phyloP scores from a whole-genome alignment of 2,888 invertebrate species.

The Ophion costatus region DNA sequence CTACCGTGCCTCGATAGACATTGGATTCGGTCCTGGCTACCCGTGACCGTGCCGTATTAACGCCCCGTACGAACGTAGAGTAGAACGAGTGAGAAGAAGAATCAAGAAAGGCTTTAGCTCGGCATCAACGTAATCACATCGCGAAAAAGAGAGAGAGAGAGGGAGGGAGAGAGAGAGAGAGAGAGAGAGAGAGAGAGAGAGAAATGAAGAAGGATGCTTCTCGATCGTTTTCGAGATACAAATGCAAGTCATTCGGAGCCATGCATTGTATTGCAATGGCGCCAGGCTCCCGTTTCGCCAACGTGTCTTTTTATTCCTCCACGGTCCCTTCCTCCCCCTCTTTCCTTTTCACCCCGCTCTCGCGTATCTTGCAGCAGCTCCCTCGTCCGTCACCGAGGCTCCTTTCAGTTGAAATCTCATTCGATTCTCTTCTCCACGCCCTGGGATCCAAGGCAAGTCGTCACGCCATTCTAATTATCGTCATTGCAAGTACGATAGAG shows the following conservation, averaged over 20 bases:
- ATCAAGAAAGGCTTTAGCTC: conserved; percentile 32
- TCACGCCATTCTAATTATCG: conserved; percentile 48
- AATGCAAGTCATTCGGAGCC: conserved; percentile 80
- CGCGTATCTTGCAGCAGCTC: conserved; percentile 17
- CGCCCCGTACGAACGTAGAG: conserved; percentile 23
- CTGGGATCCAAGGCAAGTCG: conserved; percentile 16
- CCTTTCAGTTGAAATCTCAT: conserved; percentile 39
- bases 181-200: conserved; percentile 31
- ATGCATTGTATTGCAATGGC: conserved; percentile 80
- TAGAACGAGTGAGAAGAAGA: conserved; percentile 10
- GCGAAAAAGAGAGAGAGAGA: conserved; percentile 38
- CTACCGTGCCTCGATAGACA: conserved; percentile 48
- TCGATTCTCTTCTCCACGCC: conserved; percentile 44
- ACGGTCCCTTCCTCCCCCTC: conserved; percentile 57
- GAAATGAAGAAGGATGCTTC: conserved; percentile 35
- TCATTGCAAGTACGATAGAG: conserved; percentile 36
- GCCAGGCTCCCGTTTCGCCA: conserved; percentile 81
- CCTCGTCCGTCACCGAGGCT: conserved; percentile 6
- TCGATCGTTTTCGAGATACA: conserved; percentile 69
- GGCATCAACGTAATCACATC: conserved; percentile 40
- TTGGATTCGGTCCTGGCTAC: conserved; percentile 37
- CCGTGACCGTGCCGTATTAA: conserved; percentile 45
- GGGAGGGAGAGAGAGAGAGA: conserved; percentile 13
- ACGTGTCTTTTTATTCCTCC: conserved; percentile 45
- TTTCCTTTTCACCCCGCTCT: conserved; percentile 63